A percentile compares a stretch with the other conserved stretches of the same genome.
phyloP scores from a whole-genome alignment of 2,888 invertebrate species.

The Chrysotoxum bicinctum region DNA sequence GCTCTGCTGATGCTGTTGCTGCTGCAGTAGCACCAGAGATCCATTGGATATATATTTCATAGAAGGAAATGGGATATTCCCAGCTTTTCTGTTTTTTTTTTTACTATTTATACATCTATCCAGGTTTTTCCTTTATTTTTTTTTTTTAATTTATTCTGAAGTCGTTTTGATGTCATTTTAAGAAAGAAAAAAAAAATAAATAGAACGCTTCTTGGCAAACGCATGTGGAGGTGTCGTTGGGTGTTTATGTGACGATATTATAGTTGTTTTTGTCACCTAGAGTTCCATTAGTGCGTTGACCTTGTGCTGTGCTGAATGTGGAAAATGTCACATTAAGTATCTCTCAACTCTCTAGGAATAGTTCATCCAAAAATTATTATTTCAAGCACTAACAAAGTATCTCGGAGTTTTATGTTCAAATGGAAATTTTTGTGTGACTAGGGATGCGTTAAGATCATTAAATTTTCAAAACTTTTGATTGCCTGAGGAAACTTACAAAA shows the following conservation, averaged over 20 bases:
- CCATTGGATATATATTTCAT: constrained; percentile 33
- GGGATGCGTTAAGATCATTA: background rate
- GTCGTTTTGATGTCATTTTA: constrained; percentile 59
- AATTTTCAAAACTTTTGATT: background rate
- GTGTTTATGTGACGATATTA: constrained; percentile 11
- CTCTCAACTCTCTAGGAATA: constrained; percentile 43
- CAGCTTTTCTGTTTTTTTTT: constrained; percentile 25
- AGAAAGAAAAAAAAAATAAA: background rate
- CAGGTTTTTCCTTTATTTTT: constrained; percentile 17
- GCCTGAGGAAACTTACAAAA: background rate
- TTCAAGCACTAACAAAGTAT: background rate
- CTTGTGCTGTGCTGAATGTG: constrained; percentile 47
- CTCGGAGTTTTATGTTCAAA: background rate
- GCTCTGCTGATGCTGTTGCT: background rate
- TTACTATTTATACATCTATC: constrained; percentile 26
- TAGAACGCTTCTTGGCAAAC: constrained; percentile 32
- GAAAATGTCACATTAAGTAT: constrained; percentile 29
- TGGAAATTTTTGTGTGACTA: background rate
- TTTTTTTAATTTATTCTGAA: constrained; percentile 27
- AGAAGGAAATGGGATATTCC: constrained; percentile 64
- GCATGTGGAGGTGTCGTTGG: constrained; percentile 55
- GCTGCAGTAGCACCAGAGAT: background rate
- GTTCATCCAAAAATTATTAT: constrained; percentile 32
- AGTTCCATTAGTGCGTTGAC: constrained; percentile 53
- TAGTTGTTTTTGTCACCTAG: background rate